These are phyloP conservation scores for Cordilura impudica DNA, from an alignment of 2,888 invertebrate species.

Conservation along the genomic window DNA sequence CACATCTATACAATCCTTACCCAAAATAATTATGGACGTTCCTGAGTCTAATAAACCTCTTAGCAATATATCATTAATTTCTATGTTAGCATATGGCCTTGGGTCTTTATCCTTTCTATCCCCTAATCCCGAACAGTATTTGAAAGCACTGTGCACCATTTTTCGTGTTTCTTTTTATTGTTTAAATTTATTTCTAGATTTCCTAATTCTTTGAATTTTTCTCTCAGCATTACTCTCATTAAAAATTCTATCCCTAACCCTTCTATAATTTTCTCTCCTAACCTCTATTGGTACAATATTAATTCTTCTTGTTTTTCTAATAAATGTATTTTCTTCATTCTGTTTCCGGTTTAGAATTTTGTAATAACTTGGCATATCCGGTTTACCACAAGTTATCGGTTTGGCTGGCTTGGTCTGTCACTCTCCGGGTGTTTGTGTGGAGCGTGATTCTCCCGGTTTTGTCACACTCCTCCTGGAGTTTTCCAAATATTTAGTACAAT, in stretches of 20 bases:
- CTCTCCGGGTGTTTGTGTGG: slow-evolving; percentile 10
- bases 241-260: not conserved
- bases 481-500: not conserved
- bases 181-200: too few relatives aligned
- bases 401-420: not conserved
- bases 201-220: not conserved
- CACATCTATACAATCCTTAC: slow-evolving; percentile 4
- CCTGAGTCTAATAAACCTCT: slow-evolving; percentile 45
- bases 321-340: not conserved
- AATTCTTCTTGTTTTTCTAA: not conserved
- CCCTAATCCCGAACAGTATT: not conserved
- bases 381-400: not conserved
- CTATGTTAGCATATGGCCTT: not conserved
- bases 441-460: slow-evolving; percentile 3
- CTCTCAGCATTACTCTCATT: too few relatives aligned
- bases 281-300: not conserved
- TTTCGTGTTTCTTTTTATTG: too few relatives aligned
- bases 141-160: not conserved
- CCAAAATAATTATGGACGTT: slow-evolving; percentile 17
- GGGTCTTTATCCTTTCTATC: too few relatives aligned
- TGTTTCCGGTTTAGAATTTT: not conserved
- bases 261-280: not conserved
- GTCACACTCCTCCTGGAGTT: not conserved
- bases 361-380: not conserved
- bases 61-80: not conserved